These are phyloP conservation scores for Telmatochromis sp. DNA, from an alignment of 2,113 vertebrate species.

Conservation along the genomic window DNA sequence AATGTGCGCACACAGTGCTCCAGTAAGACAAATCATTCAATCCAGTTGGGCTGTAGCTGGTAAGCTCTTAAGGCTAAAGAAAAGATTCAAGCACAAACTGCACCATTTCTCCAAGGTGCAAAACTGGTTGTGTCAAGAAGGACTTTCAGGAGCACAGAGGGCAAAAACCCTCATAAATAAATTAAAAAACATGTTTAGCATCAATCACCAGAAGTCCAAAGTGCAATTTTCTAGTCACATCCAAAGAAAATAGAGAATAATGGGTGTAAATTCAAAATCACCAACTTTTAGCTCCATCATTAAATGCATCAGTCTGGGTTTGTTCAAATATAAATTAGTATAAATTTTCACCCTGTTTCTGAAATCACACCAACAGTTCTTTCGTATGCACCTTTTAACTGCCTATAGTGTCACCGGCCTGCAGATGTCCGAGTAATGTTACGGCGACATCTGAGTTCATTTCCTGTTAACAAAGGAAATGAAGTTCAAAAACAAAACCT, in stretches of 20 bases:
- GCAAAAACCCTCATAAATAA: not conserved
- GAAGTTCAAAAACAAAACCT: constrained; percentile 61
- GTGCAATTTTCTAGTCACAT: not conserved
- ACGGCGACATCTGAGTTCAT: constrained; percentile 34
- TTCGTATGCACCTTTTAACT: not conserved
- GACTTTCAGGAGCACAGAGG: not conserved
- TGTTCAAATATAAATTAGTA: not conserved
- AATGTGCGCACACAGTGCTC: not conserved
- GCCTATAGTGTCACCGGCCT: not conserved
- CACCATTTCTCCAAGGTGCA: not conserved
- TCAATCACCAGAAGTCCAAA: not conserved
- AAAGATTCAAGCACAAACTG: not conserved
- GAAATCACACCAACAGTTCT: not conserved
- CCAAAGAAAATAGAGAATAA: not conserved
- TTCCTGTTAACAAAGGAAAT: constrained; percentile 62
- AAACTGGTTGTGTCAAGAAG: not conserved
- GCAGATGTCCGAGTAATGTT: constrained; percentile 32
- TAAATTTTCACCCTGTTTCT: accelerated
- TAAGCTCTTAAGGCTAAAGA: not conserved
- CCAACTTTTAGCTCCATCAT: not conserved
- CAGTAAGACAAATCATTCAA: not conserved
- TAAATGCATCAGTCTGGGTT: not conserved
- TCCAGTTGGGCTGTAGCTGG: not conserved
- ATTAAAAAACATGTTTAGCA: not conserved
- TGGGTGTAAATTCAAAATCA: not conserved